Evolutionary conservation across 2,797 vertebrate genomes (phyloP).

Genomic region (Odontamblyopus lacepedii): DNA sequence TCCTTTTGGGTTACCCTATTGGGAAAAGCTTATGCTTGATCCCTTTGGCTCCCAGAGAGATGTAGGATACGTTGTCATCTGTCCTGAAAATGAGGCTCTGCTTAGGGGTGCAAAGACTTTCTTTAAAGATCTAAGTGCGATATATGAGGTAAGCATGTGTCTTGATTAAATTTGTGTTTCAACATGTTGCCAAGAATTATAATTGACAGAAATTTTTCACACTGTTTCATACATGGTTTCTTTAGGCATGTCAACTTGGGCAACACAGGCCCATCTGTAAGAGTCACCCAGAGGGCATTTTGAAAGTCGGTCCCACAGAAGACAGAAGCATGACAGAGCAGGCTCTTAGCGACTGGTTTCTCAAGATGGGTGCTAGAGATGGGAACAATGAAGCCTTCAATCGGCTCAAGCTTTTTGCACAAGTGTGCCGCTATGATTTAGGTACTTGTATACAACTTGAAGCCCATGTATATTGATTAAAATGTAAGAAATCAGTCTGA

Average conservation of each 20-base stretch:
- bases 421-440: slow-evolving; percentile 96
- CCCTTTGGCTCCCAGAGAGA: slow-evolving; percentile 97
- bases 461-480: rapidly evolving
- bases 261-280: slow-evolving; percentile 97
- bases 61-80: slow-evolving; percentile 94
- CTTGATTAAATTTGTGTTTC: slow-evolving; percentile 8
- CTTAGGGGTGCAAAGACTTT: slow-evolving; percentile 92
- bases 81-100: slow-evolving; percentile 94
- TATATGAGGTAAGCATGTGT: slow-evolving; percentile 87
- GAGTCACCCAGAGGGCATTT: slow-evolving; percentile 89
- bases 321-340: slow-evolving; percentile 90
- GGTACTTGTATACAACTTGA: slow-evolving; percentile 72
- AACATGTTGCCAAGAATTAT: slow-evolving; percentile 37
- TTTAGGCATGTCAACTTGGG: slow-evolving; percentile 93
- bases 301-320: slow-evolving; percentile 88
- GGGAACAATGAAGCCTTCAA: slow-evolving; percentile 91
- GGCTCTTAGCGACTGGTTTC: slow-evolving; percentile 95
- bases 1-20: slow-evolving; percentile 96
- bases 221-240: slow-evolving; percentile 13
- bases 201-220: slow-evolving; percentile 16
- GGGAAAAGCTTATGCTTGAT: slow-evolving; percentile 98
- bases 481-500: background rate
- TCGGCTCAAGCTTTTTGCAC: slow-evolving; percentile 95
- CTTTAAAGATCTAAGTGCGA: slow-evolving; percentile 94
- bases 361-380: slow-evolving; percentile 85